Base-by-base conservation (phyloP, 2,888 invertebrate genomes). In the Melinaea menophilus region DNA sequence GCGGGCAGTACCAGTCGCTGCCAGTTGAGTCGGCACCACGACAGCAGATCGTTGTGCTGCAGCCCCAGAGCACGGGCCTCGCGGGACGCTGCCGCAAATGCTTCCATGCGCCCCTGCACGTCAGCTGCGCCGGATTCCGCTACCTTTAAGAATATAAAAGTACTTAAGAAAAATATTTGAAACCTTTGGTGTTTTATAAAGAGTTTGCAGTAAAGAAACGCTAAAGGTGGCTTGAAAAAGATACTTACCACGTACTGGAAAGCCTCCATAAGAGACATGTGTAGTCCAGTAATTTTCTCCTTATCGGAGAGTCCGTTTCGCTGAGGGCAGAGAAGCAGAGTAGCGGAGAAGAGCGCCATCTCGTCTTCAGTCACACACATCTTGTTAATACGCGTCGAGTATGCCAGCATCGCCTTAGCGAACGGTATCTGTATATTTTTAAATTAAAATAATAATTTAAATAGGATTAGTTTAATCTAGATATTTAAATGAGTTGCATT, bases 11-110 rank as follows among this genome's bases (percentile, higher is more conserved):
- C 92, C 65, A 96, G 92, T 75, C 94, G 94, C 65, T 93, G 93
- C 98, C 98, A 98, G 88, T 96, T 94, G 76, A 94, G 93, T 72
- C 98, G 94, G 89, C 97, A 97, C 98, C 98, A 99, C 81, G 95
- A 94, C 77, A 98, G 92, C 76, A 96, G 94, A 71, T 95, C 94
- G 72, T 94, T 93, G 88, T 98, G 98, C 71, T 95, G 95, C 55
- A 92, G 92, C 45, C 98, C 97, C 61, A 99, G 92, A 45, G 94
- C 92, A 66, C 95, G 92, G 69, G 97, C 92, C 82, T 98, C 97
- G 68, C 91, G 90, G 62, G 92, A 79, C 41, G 87, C 82, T 4
- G 78, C 74, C 11, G 75, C 73, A 61, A 90, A 77, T 1, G 79
- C 75, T 22, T 81, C 78, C 56, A 82, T 73, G 12, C 88, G 87